These are phyloP conservation scores for Empidonax alnorum DNA, from an alignment of 2,113 vertebrate genomes.

Conservation along the genomic window DNA sequence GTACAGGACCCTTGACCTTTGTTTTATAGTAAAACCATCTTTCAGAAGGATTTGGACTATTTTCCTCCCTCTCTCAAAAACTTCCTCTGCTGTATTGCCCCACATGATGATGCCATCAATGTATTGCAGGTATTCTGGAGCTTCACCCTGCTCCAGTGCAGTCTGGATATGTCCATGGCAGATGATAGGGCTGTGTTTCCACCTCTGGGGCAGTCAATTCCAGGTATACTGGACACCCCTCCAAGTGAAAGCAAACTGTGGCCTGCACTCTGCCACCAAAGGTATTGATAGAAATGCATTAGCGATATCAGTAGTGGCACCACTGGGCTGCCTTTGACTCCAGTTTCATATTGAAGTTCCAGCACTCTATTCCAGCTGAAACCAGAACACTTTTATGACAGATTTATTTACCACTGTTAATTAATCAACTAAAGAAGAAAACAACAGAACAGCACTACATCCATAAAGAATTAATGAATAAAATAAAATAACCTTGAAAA, in stretches of 20 bases:
- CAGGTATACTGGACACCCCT: not conserved
- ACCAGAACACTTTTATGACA: not conserved
- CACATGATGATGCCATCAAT: not conserved
- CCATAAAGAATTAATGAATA: not conserved
- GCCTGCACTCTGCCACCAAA: not conserved
- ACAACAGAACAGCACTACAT: not conserved
- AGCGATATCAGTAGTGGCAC: not conserved
- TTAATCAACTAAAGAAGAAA: not conserved
- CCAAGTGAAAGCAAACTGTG: not conserved
- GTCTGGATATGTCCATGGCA: not conserved
- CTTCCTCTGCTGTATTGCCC: not conserved
- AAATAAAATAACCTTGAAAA: not conserved
- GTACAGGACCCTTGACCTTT: not conserved
- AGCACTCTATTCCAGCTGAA: not conserved
- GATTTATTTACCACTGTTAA: not conserved
- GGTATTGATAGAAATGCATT: not conserved
- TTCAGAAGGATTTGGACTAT: not conserved
- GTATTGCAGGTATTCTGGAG: not conserved
- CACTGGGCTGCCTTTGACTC: not conserved
- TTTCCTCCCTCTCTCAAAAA: not conserved
- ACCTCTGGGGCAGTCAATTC: not conserved
- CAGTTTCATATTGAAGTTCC: not conserved
- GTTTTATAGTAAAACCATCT: not conserved
- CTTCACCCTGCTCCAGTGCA: not conserved
- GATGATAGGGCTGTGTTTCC: not conserved